Evolutionary conservation across 2,797 vertebrate genomes (phyloP), one percentile per base, ranked within the genome.

Genomic region (Myotis findleyi): DNA sequence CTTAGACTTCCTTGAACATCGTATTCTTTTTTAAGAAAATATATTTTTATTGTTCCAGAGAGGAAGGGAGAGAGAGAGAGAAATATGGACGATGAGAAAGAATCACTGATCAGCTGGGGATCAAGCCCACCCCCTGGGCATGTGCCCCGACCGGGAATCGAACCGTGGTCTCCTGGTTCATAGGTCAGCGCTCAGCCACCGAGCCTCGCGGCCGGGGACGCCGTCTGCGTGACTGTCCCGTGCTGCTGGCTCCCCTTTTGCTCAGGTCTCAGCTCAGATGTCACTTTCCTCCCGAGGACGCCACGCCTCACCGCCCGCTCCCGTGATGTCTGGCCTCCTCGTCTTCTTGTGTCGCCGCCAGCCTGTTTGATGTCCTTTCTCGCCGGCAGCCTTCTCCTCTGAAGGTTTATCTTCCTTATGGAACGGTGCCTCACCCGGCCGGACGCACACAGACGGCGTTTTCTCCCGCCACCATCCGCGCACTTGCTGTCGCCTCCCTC

Each of bases 201-300:
- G 51, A 6, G 51, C 51, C 51, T 2, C 51, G 51, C 2, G 51
- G 17, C 49, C 1, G 51, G 51, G 51, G 13, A 53, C 55, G 8
- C 1, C 0, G 2, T 25, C 49, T 11, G 41, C 36, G 47, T 0
- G 2, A 38, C 7, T 44, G 21, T 41, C 73, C 49, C 36, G 30
- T 30, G 12, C 47, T 47, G 23, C 72, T 36, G 20, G 38, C 47
- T 41, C 38, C 38, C 59, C n/a, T 51, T 41, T 38, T 7, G 4
- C n/a, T 33, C 11, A 11, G 5, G 5, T 57, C 68, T 80, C 20
- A 79, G 41, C 9, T 75, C 55, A n/a, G 1, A 14, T 8, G 68
- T 38, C 53, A 25, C 47, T 41, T 36, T 57, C 68, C 14, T 72
- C 79, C 36, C 47, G 3, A 80, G 71, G 57, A 53, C 16, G 2